Evolutionary conservation across 2,797 vertebrate species (phyloP).

Genomic region (Catharus ustulatus): DNA sequence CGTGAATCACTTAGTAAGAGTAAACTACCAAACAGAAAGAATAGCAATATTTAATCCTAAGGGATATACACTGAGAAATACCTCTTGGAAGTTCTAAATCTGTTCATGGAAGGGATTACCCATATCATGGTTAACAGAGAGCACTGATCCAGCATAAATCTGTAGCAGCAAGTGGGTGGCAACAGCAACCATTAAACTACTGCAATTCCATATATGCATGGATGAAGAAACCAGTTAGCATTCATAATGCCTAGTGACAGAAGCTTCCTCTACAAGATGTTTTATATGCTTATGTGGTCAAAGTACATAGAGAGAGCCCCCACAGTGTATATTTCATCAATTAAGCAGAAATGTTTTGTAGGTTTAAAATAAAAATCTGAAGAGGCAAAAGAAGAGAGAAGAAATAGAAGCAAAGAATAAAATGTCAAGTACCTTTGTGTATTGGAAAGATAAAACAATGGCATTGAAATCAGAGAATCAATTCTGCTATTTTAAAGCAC

Average conservation of each 20-base stretch:
- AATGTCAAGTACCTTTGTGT: neutral
- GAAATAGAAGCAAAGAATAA: neutral
- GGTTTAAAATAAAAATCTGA: neutral
- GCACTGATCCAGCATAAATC: neutral
- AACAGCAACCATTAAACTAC: neutral
- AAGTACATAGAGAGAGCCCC: neutral
- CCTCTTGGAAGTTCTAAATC: neutral
- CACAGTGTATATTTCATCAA: neutral
- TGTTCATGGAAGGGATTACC: neutral
- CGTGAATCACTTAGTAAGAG: neutral
- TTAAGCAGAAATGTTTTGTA: neutral
- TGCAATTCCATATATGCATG: neutral
- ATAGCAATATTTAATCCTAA: neutral
- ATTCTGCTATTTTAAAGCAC: slow-evolving; percentile 64
- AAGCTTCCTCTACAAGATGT: neutral
- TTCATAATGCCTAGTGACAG: slow-evolving; percentile 43
- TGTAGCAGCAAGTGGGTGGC: neutral
- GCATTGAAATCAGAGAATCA: slow-evolving; percentile 61
- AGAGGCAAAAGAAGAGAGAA: neutral
- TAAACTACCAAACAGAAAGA: neutral
- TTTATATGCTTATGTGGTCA: slow-evolving; percentile 1
- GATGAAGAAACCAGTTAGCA: slow-evolving; percentile 8
- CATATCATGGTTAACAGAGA: neutral
- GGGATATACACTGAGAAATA: neutral
- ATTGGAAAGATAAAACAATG: slow-evolving; percentile 57